Conservation (phyloP, 2,888 invertebrate genomes). For the Oxytorus armatus region DNA sequence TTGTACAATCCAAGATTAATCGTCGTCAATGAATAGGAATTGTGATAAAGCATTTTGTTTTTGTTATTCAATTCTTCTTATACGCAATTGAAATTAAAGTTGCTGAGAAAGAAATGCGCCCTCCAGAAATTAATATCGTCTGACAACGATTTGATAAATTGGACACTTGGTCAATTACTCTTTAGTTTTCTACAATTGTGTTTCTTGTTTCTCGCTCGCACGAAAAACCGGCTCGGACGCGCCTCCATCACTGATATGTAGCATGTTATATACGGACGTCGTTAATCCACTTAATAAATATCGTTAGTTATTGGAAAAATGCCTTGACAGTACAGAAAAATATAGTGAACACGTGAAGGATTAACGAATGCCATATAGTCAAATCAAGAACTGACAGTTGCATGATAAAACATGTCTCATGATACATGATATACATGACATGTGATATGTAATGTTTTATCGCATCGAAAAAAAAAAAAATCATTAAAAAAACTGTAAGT, state of each 20-base stretch:
- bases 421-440: not conserved
- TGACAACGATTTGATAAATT: not conserved
- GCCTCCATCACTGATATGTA: constrained; percentile 55
- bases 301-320: constrained; percentile 42
- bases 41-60: not conserved
- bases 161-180: constrained; percentile 14
- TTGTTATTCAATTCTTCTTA: not conserved
- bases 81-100: not conserved
- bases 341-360: constrained; percentile 1
- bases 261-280: constrained; percentile 47
- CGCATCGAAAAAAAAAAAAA: constrained; percentile 13
- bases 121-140: not conserved
- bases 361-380: no score
- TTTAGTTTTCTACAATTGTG: constrained; percentile 26
- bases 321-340: constrained; percentile 42
- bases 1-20: not conserved
- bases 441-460: not conserved
- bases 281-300: constrained; percentile 52
- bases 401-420: not conserved
- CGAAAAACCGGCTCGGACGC: constrained; percentile 35
- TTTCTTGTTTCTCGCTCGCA: constrained; percentile 14
- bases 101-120: not conserved
- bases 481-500: constrained; percentile 4
- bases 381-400: no score
- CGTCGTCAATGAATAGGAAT: not conserved